Base-by-base conservation (phyloP, 2,797 vertebrate species). In the Anguilla marmorata region DNA sequence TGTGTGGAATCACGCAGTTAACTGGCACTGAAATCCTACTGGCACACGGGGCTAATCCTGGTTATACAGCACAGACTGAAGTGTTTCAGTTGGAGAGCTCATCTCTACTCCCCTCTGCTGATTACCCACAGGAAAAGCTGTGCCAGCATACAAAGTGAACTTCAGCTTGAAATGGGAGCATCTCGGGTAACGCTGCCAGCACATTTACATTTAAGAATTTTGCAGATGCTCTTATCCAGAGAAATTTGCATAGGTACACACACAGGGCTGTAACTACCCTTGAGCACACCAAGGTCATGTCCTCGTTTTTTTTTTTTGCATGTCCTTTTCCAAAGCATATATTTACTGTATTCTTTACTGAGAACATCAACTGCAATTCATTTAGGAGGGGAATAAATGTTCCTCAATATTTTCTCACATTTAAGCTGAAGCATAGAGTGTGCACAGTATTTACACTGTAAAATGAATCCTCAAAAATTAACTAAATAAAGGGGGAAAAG, bases 1-100 rank as follows among this genome's bases (percentile, higher is more conserved):
- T 2, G 54, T 1, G 52, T 88, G 33, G 16, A 82, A 63, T 30
- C 12, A 83, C 24, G 41, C 69, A 19, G 84, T 76, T 85, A 66
- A 82, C 50, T 63, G 1, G n/a, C 16, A 82, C 37, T 66, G 48
- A 60, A 82, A 88, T 88, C 87, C 84, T 56, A 50, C 9, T 50
- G 84, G 33, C 56, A 80, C 52, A 37, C 27, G 16, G 52, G n/a
- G 33, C 54, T 63, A 48, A 88, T 88, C 63, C 87, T 85, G 54
- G 0, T 86, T 66, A 14, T 48, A 33, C 11, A 50, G 54, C 50
- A 14, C 24, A 58, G 84, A 63, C 33, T 84, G 8, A 85, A 80
- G 87, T 33, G 50, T 52, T 2, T 58, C 45, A 24, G 50, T 9
- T 11, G 19, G 63, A 79, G 72, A 79, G n/a, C 50, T 80, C 50